Base-by-base conservation (phyloP, 2,797 vertebrate genomes). In the Salarias fasciatus region DNA sequence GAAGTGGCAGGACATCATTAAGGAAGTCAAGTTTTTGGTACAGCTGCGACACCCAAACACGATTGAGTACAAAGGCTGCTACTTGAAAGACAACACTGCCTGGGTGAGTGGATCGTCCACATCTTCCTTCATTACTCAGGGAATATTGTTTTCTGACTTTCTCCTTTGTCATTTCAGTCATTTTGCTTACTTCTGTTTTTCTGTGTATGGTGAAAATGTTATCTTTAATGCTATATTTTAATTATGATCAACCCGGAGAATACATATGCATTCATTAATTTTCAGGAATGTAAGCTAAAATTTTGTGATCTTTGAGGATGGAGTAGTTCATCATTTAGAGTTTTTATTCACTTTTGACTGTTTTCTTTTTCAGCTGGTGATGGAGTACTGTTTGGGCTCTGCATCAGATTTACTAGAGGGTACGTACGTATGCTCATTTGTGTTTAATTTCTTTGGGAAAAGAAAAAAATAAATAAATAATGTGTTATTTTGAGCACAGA, bases 1-100 rank as follows among this genome's bases (percentile, higher is more conserved):
- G 97, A 99, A 99, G 93, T 99, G 97, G 97, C 97, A 99, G 90
- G 97, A 99, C 93, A 99, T 99, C 90, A 96, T 99, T 85, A 99
- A 99, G 85, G 97, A 99, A 92, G 96, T 99, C 73, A 96, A 95
- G 84, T 99, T 99, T 92, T 89, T 99, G 72, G 94, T 91, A 63
- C 96, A 98, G 75, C 92, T 99, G 73, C 95, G 95, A 78, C 97
- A 99, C 83, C 97, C 97, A 57, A 99, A 99, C 91, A 98, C 96
- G 47, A 98, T 99, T 4, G 97, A 99, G 52, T 99, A 99, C 78
- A 99, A 99, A 93, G 97, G 97, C 75, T 99, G 97, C 92, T 99
- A 99, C 88, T 88, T 99, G 88, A 99, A 98, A 79, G 97, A 99
- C 63, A 96, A 99, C 80, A 99, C 97, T 12, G 97, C 97, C 14